A percentile compares a stretch with the other conserved stretches of the same genome.
phyloP scores from a whole-genome alignment of 2,797 vertebrate species.

The Peromyscus melanophrys region DNA sequence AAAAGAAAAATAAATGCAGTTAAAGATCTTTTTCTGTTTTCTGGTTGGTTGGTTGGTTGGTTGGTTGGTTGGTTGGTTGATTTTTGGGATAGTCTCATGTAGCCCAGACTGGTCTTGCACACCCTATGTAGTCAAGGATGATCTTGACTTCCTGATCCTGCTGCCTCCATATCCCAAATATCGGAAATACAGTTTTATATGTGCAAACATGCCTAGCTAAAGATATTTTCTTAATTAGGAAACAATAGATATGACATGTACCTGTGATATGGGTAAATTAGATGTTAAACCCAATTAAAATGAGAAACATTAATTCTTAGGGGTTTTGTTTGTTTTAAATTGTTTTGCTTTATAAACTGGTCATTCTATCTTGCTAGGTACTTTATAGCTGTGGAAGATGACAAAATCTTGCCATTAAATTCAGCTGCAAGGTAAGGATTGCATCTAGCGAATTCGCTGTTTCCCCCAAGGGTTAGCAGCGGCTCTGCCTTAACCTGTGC shows the following conservation, averaged over 20 bases:
- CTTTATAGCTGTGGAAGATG: conserved; percentile 93
- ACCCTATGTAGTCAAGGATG: not conserved
- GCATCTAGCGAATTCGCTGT: conserved; percentile 21
- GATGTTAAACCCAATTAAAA: conserved; percentile 36
- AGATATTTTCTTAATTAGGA: conserved; percentile 26
- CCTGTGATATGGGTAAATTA: not conserved
- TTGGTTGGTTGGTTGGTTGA: not conserved
- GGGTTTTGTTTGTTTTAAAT: not conserved
- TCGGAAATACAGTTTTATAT: not conserved
- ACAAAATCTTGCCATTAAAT: conserved; percentile 91
- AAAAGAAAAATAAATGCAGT: not conserved
- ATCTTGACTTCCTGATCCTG: not conserved
- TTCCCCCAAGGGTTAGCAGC: conserved; percentile 57
- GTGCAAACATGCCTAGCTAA: not conserved
- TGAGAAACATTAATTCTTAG: not conserved
- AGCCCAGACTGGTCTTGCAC: not conserved
- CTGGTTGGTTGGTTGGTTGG: not conserved
- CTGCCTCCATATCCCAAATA: not conserved
- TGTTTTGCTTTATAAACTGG: conserved; percentile 59
- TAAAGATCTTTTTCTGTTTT: not conserved
- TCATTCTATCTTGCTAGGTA: conserved; percentile 90
- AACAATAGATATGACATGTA: not conserved
- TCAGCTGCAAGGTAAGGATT: conserved; percentile 91
- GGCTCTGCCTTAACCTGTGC: conserved; percentile 68
- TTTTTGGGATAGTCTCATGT: not conserved